Conservation (phyloP, 92 coral and sea anemone species). For the Epizoanthus rinbou region DNA sequence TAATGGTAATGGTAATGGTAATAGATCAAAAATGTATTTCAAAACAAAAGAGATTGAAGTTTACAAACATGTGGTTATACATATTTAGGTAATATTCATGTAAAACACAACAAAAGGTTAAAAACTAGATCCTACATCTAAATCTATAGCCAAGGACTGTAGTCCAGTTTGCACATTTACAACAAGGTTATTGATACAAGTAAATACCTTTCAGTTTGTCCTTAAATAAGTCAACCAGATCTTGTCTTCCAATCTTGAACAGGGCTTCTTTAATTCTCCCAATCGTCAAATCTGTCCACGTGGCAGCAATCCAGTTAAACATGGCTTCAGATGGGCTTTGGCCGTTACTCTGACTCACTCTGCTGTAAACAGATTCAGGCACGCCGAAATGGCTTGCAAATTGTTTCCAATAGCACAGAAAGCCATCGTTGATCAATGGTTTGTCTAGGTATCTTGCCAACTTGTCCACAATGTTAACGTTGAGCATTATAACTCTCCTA, state of each 20-base stretch:
- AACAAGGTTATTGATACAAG: too few relatives aligned
- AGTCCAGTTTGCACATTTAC: too few relatives aligned
- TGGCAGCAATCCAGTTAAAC: not conserved
- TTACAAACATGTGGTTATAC: too few relatives aligned
- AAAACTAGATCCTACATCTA: too few relatives aligned
- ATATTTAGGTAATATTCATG: too few relatives aligned
- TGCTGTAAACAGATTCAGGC: not conserved
- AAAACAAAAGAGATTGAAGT: too few relatives aligned
- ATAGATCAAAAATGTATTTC: too few relatives aligned
- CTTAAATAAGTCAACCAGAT: not conserved
- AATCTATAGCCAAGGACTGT: too few relatives aligned
- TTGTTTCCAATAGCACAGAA: constrained; percentile 23
- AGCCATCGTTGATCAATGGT: not conserved
- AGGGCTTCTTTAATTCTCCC: constrained; percentile 3
- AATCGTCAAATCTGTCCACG: not conserved
- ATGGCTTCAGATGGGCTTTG: not conserved
- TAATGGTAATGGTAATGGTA: too few relatives aligned
- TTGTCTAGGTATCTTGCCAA: constrained; percentile 19
- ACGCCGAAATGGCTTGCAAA: constrained; percentile 8
- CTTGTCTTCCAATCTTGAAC: not conserved
- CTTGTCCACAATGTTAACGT: not conserved
- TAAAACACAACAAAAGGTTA: too few relatives aligned
- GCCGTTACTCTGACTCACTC: not conserved
- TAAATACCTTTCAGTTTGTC: constrained; percentile 11
- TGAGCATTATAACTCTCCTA: not conserved